Evolutionary conservation across 2,888 invertebrate genomes (phyloP), one percentile per base, ranked within the genome.

Genomic region (Axea sp.): DNA sequence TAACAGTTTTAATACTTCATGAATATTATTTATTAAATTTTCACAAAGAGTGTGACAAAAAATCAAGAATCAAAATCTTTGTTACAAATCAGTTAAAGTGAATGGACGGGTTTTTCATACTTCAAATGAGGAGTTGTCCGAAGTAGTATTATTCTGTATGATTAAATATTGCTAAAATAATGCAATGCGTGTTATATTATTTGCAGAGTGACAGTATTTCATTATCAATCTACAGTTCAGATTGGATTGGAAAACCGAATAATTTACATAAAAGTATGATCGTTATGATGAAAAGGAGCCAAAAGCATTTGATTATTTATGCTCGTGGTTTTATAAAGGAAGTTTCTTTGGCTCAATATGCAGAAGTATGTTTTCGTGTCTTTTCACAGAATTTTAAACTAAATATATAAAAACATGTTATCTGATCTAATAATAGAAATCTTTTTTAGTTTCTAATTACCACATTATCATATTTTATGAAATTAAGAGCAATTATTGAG

Each of bases 381-480:
- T 35, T 15, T n/a, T n/a, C n/a, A 6, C n/a, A 30, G 14, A 19
- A 19, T 19, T 3, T 3, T 19, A 19, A 2, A 19, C 2, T 19
- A 2, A 3, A 19, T 19, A 3, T 19, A 19, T 19, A 19, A 19
- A 2, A 4, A 3, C 4, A 19, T 19, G 2, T 19, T 19, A 19
- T 9, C 2, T 33, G 33, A 11, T 2, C 28, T 72, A 11, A 30
- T 14, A 9, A n/a, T 2, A 1, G 3, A 17, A 17, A 14, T 26
- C 9, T 24, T 12, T 75, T 71, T 0, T 62, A 78, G 77, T 71
- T 65, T 24, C 12, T 77, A 8, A 65, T 51, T 9, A 49, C 41
- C 0, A 68, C 72, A 2, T 19, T 69, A 2, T 72, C 76, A 1
- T 78, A 77, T 8, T 71, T 76, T 15, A 67, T 73, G 15, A 49